These are phyloP conservation scores for Odontamblyopus lacepedii DNA, from an alignment of 2,797 vertebrate genomes.

Conservation along the genomic window DNA sequence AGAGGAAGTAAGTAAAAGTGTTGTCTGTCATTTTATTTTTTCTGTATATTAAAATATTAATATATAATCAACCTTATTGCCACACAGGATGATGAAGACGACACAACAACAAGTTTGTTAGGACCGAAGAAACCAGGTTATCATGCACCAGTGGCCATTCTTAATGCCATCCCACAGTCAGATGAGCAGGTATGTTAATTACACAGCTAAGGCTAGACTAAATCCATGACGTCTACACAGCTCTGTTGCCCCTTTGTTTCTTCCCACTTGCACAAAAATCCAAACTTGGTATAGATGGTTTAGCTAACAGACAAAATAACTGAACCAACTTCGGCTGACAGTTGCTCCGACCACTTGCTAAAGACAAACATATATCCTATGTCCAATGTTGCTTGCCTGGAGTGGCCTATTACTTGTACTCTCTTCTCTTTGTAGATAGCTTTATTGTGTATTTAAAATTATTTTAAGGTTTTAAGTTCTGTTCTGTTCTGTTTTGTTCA, in stretches of 20 bases:
- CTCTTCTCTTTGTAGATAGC: too few species aligned
- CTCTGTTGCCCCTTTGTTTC: too few species aligned
- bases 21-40: background rate
- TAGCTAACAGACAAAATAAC: too few species aligned
- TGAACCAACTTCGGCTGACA: too few species aligned
- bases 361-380: too few species aligned
- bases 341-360: too few species aligned
- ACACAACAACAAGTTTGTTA: constrained; percentile 91
- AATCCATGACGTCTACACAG: too few species aligned
- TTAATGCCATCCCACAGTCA: constrained; percentile 97
- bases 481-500: constrained; percentile 46
- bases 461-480: background rate
- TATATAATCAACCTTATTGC: constrained; percentile 18
- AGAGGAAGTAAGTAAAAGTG: constrained; percentile 87
- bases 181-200: constrained; percentile 87
- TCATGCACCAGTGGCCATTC: constrained; percentile 94
- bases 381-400: too few species aligned
- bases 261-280: too few species aligned
- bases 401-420: too few species aligned
- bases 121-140: constrained; percentile 97
- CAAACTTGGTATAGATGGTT: too few species aligned
- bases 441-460: too few species aligned
- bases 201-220: background rate
- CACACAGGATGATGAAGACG: constrained; percentile 91
- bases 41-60: background rate